These are phyloP conservation scores for Copidosoma aretas DNA, from an alignment of 2,888 invertebrate species.

Conservation along the genomic window DNA sequence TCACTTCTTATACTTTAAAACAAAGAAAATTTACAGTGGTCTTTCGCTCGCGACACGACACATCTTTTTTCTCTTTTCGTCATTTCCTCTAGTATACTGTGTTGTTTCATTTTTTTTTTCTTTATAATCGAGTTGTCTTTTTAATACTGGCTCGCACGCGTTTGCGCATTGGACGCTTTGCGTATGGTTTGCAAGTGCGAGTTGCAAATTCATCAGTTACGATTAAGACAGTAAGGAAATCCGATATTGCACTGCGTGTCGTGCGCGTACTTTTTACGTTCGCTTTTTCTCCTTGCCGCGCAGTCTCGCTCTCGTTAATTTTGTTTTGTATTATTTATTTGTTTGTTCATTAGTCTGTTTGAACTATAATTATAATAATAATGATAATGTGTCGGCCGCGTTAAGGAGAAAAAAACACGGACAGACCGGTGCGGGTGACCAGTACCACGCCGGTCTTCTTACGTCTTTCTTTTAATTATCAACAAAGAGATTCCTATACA, in stretches of 20 bases:
- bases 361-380: too few relatives aligned
- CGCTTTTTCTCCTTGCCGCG: slow-evolving; percentile 36
- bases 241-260: slow-evolving; percentile 54
- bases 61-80: slow-evolving; percentile 21
- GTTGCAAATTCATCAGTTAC: slow-evolving; percentile 21
- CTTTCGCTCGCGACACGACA: slow-evolving; percentile 39
- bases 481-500: slow-evolving; percentile 62
- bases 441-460: slow-evolving; percentile 43
- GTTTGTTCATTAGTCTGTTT: slow-evolving; percentile 14
- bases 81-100: not conserved
- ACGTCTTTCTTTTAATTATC: slow-evolving; percentile 49
- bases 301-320: slow-evolving; percentile 44
- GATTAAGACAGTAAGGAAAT: slow-evolving; percentile 39
- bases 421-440: slow-evolving; percentile 38
- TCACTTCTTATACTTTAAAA: slow-evolving; percentile 41
- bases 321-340: slow-evolving; percentile 24
- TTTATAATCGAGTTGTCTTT: slow-evolving; percentile 3
- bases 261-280: slow-evolving; percentile 38
- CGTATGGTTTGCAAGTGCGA: slow-evolving; percentile 6
- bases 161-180: slow-evolving; percentile 18
- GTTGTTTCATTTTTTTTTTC: not conserved
- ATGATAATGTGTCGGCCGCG: slow-evolving; percentile 36
- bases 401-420: slow-evolving; percentile 36
- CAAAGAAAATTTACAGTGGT: slow-evolving; percentile 61
- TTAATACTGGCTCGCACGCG: slow-evolving; percentile 39